Conservation (phyloP, 2,888 invertebrate genomes). For the Drosophila fungiperda region DNA sequence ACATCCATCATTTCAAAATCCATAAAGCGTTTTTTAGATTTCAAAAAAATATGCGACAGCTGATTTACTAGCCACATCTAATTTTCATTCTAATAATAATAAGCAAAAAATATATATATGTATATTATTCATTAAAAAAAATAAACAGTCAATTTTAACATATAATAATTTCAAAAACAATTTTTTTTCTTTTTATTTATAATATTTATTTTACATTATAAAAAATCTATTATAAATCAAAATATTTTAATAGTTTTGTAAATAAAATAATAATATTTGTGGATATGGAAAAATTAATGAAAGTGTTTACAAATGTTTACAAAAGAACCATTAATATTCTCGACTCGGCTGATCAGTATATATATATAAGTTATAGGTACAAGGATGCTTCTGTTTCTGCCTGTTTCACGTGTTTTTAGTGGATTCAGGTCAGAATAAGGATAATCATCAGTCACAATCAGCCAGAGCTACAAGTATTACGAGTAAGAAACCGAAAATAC, state of each 20-base stretch:
- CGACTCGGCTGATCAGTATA: background rate
- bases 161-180: too few species aligned
- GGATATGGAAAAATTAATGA: background rate
- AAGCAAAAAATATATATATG: background rate
- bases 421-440: background rate
- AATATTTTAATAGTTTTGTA: too few species aligned
- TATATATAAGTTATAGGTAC: too few species aligned
- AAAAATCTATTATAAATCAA: too few species aligned
- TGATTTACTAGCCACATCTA: background rate
- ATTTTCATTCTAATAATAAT: background rate
- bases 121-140: background rate
- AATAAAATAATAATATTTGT: too few species aligned
- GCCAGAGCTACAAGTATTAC: background rate
- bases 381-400: background rate
- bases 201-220: too few species aligned
- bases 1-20: slow-evolving; percentile 20
- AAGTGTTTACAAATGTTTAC: background rate
- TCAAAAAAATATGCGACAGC: background rate
- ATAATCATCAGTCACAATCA: background rate
- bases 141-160: background rate
- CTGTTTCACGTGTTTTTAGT: background rate
- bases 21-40: background rate
- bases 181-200: too few species aligned
- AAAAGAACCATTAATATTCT: background rate
- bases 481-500: background rate